phyloP scores from a whole-genome alignment of 2,888 invertebrate genomes.

The Sepioteuthis lessoniana region DNA sequence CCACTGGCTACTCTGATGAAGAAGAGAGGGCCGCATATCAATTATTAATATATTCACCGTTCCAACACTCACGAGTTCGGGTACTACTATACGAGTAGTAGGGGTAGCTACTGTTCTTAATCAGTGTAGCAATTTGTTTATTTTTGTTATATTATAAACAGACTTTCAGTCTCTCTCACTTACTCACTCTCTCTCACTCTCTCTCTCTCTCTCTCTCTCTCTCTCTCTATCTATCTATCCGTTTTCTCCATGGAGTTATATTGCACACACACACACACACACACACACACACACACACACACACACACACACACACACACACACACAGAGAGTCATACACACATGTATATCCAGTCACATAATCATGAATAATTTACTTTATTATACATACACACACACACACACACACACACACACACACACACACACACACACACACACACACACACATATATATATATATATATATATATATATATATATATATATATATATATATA shows the following conservation, averaged over 20 bases:
- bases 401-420: too few species aligned
- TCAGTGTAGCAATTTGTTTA: background rate
- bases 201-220: background rate
- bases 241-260: background rate
- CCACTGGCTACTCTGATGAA: background rate
- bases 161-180: too few species aligned
- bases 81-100: background rate
- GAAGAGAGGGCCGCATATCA: background rate
- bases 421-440: too few species aligned
- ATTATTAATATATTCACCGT: constrained; percentile 34
- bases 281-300: background rate
- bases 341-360: too few species aligned
- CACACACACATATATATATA: too few species aligned
- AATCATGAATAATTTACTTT: too few species aligned
- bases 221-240: background rate
- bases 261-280: too few species aligned
- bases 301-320: background rate
- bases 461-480: background rate
- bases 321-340: too few species aligned
- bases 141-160: background rate
- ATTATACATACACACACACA: too few species aligned
- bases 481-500: background rate
- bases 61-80: background rate
- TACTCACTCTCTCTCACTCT: background rate
- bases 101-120: background rate